These are phyloP conservation scores for Listronotus oregonensis DNA, from an alignment of 1,140 invertebrate genomes.

Conservation along the genomic window DNA sequence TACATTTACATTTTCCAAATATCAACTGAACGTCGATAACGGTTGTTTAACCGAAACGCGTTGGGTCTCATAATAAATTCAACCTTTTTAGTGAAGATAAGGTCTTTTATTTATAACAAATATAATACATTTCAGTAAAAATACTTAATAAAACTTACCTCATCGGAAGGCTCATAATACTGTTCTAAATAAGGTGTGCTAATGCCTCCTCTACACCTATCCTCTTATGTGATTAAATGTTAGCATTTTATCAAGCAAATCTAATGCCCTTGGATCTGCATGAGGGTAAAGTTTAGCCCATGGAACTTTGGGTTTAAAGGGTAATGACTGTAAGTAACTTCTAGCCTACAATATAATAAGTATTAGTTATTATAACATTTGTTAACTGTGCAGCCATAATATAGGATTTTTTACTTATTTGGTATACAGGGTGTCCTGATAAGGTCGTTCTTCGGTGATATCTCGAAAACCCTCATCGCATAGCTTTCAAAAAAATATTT, in stretches of 20 bases:
- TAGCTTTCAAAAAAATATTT: too few species aligned
- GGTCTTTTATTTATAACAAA: too few species aligned
- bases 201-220: constrained; percentile 96
- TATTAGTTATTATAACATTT: background rate
- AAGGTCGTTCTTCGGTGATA: too few species aligned
- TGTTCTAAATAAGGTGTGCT: constrained; percentile 97
- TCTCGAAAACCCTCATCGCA: too few species aligned
- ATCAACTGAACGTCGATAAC: too few species aligned
- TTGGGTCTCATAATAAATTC: too few species aligned
- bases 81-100: too few species aligned
- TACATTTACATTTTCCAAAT: too few species aligned
- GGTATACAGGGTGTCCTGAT: too few species aligned
- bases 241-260: constrained; percentile 97
- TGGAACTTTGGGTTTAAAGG: constrained; percentile 95
- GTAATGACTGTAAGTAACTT: constrained; percentile 95
- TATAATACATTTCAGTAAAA: too few species aligned
- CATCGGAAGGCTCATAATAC: constrained; percentile 99
- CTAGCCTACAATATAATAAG: constrained; percentile 73
- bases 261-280: constrained; percentile 92
- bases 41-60: too few species aligned
- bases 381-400: background rate
- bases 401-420: too few species aligned
- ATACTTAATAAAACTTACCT: constrained; percentile 80
- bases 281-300: constrained; percentile 92
- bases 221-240: constrained; percentile 97